Base-by-base conservation (phyloP, 2,797 vertebrate species). In the Podargus strigoides region DNA sequence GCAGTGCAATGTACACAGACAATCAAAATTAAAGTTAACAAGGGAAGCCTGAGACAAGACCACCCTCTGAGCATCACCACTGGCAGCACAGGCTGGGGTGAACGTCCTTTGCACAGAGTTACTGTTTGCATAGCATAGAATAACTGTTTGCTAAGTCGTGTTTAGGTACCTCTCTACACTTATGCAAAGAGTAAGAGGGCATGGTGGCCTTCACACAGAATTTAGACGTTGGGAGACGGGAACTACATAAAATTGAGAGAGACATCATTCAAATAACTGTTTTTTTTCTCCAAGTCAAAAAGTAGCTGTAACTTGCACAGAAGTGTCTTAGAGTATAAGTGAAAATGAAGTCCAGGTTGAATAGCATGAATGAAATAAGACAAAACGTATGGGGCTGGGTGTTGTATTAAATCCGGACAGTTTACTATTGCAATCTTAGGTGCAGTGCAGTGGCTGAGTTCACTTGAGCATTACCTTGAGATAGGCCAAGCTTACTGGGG, bases 41-140 rank as follows among this genome's bases (percentile, higher is more conserved):
- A 68, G 66, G 42, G 42, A 85, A 73, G 67, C n/a, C 34, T 18
- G 76, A 89, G 89, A 90, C 76, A 69, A 72, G 88, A 86, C 77
- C 87, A 92, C 52, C n/a, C 15, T 90, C 82, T 91, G 76, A 90
- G 86, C 72, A 87, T 81, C 55, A 52, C 22, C 37, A 24, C 22
- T 68, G 83, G 68, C 62, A 89, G 62, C 59, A 22, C 0, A n/a
- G 63, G 41, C 7, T 58, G 2, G 14, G 27, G 53, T 83, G 73
- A 66, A 47, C 58, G 95, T 89, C 91, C 95, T 97, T 93, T 95
- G 92, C 87, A 90, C 90, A 6, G 76, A 88, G 59, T 67, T 85
- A 69, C 87, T 95, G 63, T 96, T 96, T 96, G 95, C 91, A 93
- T 8, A 95, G 92, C 91, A 96, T 69, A 96, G 83, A 87, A 94